Base-by-base conservation (phyloP, 2,888 invertebrate species). In the Tachina fera region DNA sequence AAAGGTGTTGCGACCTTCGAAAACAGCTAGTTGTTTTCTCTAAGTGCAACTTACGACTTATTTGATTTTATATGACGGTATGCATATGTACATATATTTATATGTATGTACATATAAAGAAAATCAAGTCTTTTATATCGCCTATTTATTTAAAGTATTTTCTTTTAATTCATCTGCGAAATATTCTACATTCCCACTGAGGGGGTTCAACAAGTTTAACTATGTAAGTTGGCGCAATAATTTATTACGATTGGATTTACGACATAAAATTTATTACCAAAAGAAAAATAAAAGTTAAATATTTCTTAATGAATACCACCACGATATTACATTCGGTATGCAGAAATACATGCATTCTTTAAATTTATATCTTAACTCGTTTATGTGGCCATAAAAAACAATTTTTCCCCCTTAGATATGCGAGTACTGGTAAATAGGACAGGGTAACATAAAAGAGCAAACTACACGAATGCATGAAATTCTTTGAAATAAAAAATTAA, bases 171-270 rank as follows among this genome's bases (percentile, higher is more conserved):
- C 14, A 41, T 67, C 9, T 13, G 10, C 16, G 22, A 9, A 31
- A 16, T 31, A 5, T 31, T 31, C 31, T 6, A 6, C 31, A 31
- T 31, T 31, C 31, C 31, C 31, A 31, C 6, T 31, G 0, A 6
- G 31, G 31, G 31, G 6, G 6, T 31, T 31, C 31, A 31, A 43
- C 56, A 14, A 31, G 53, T 39, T 56, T 41, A 68, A 31, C 11
- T 58, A 14, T 39, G 43, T 43, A 19, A 63, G 13, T 39, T 19
- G 22, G 43, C 68, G 60, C 60, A 45, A 16, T 43, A 51, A 60
- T 74, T 68, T 68, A 74, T 74, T 74, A 51, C 80, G 19, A 43
- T 45, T 31, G 58, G 60, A 81, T 81, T 81, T 74, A 68, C 74
- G 65, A 67, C 53, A 58, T 74, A 9, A 74, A 80, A 72, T 80